These are phyloP conservation scores for Diacarnus erythraeanus DNA, from an alignment of 37 sponge, comb jelly and placozoan genomes.

Conservation along the genomic window DNA sequence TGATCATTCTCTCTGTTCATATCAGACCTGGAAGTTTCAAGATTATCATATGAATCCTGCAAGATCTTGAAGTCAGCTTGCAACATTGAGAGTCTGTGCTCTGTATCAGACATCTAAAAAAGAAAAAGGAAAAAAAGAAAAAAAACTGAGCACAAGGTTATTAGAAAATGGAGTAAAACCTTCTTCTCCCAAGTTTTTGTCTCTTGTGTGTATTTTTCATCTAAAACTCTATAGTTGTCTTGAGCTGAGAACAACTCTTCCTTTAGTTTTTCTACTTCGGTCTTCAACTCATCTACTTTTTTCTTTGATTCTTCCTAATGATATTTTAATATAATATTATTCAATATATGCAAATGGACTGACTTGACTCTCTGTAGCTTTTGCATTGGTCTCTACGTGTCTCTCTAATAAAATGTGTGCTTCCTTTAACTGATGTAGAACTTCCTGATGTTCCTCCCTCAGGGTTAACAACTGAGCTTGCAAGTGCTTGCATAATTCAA, in stretches of 20 bases:
- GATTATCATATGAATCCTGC: conserved; percentile 20
- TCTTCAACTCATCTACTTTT: conserved; percentile 11
- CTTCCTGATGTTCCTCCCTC: conserved; percentile 48
- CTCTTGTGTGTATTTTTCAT: conserved; percentile 19
- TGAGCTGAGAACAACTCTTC: conserved; percentile 9
- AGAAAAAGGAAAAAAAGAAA: no score
- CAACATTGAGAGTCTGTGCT: conserved; percentile 27
- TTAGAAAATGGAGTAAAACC: neutral
- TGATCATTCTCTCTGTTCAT: conserved; percentile 1
- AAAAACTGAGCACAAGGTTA: no score
- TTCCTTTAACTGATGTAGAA: conserved; percentile 40
- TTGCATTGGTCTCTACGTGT: conserved; percentile 23
- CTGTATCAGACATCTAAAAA: conserved; percentile 38
- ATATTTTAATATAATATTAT: neutral
- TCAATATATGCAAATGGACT: neutral
- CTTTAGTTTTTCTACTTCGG: conserved; percentile 10
- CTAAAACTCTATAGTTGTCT: no score
- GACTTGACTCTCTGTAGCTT: conserved; percentile 15
- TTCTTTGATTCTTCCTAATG: conserved; percentile 10
- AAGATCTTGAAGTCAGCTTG: conserved; percentile 44
- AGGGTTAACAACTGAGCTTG: conserved; percentile 45
- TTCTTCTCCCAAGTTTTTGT: neutral
- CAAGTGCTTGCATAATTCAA: conserved; percentile 50
- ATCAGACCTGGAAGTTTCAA: neutral
- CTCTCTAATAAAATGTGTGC: conserved; percentile 50